phyloP scores from a whole-genome alignment of 35 echinoderm and acorn worm species.

The Lytechinus variegatus region DNA sequence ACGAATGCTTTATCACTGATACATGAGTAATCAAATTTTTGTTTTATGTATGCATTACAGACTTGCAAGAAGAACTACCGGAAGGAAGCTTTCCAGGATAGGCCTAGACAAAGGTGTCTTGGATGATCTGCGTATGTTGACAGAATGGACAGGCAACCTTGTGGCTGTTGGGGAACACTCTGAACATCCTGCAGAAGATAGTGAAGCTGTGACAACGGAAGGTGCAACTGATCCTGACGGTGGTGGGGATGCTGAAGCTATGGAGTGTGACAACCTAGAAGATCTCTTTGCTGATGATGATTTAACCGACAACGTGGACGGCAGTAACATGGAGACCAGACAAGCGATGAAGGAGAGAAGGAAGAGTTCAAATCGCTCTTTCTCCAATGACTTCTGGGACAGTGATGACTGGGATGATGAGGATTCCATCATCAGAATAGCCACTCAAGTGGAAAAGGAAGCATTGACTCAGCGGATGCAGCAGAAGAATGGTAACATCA shows the following conservation, averaged over 20 bases:
- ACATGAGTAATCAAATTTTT: neutral
- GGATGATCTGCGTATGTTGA: conserved; percentile 37
- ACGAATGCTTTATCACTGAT: too few species aligned
- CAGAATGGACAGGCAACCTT: conserved; percentile 38
- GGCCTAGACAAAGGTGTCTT: conserved; percentile 33
- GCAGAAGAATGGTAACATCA: neutral
- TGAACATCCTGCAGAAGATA: neutral
- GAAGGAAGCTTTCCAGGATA: conserved; percentile 25
- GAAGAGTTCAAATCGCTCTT: conserved; percentile 26
- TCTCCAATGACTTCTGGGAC: conserved; percentile 27
- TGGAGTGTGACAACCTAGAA: neutral
- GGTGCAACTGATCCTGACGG: neutral
- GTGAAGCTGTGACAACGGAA: neutral
- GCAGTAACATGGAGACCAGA: neutral
- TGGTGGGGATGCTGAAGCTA: neutral
- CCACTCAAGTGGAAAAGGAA: conserved; percentile 44
- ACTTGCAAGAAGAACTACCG: conserved; percentile 16
- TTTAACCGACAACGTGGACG: neutral
- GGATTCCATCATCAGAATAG: conserved; percentile 44
- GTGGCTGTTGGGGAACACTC: neutral
- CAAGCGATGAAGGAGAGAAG: neutral
- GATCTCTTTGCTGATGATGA: conserved; percentile 13
- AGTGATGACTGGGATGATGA: conserved; percentile 47
- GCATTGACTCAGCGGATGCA: conserved; percentile 35
- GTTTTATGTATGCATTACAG: neutral